phyloP scores from a whole-genome alignment of 2,888 invertebrate species.

The Chrysolina haemoptera region DNA sequence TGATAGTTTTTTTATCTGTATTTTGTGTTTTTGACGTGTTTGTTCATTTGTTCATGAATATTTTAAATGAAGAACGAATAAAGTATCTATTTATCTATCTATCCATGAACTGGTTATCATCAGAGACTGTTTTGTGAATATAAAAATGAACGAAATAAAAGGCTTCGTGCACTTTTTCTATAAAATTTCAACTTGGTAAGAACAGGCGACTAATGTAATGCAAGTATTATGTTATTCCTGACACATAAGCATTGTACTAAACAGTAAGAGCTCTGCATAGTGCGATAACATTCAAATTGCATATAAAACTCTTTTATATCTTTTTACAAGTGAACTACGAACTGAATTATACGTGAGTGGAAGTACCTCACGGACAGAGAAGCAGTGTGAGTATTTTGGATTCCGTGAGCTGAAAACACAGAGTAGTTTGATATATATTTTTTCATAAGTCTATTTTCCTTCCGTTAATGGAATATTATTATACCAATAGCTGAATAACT shows the following conservation, averaged over 20 bases:
- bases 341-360: background rate
- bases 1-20: too few species aligned
- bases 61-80: too few species aligned
- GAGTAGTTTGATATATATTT: too few species aligned
- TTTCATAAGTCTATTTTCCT: too few species aligned
- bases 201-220: background rate
- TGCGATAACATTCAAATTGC: constrained; percentile 1
- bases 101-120: too few species aligned
- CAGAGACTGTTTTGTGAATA: background rate
- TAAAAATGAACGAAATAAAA: background rate
- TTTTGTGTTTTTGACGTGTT: too few species aligned
- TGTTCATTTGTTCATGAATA: too few species aligned
- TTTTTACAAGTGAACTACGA: background rate
- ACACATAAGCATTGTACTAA: background rate
- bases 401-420: background rate
- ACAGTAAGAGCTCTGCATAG: background rate
- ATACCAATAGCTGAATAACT: too few species aligned
- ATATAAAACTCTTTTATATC: constrained; percentile 9
- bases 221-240: background rate
- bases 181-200: background rate
- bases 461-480: too few species aligned
- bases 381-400: background rate
- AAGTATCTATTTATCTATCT: too few species aligned
- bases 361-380: background rate
- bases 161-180: background rate